Conservation (phyloP, 2,113 vertebrate genomes). For the Tautogolabrus adspersus region DNA sequence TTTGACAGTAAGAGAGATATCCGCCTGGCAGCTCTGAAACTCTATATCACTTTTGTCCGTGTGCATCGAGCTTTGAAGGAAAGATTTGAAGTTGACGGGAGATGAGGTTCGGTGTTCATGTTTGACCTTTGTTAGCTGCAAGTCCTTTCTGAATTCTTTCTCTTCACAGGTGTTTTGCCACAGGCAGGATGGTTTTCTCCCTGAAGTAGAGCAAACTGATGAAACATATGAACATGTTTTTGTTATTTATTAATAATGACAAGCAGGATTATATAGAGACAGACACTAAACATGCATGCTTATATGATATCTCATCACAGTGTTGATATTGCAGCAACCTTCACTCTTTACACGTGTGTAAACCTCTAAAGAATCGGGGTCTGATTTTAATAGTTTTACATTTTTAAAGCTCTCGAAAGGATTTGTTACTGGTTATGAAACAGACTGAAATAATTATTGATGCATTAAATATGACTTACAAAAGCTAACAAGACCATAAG, state of each 20-base stretch:
- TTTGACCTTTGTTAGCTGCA: constrained; percentile 14
- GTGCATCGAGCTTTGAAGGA: constrained; percentile 29
- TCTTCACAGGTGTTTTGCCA: constrained; percentile 43
- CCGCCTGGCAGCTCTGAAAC: background rate
- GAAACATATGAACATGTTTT: background rate
- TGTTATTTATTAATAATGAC: background rate
- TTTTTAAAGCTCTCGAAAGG: no score
- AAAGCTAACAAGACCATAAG: no score
- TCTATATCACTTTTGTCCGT: background rate
- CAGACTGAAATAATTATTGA: no score
- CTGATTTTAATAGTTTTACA: no score
- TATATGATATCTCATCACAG: no score
- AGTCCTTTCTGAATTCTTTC: constrained; percentile 36
- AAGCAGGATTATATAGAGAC: background rate
- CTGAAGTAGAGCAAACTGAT: constrained; percentile 8
- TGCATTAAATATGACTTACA: no score
- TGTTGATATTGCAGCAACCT: no score
- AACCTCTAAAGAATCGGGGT: no score
- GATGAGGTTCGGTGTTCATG: constrained; percentile 54
- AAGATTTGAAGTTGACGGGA: constrained; percentile 49
- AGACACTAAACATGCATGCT: background rate
- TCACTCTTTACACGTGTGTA: no score
- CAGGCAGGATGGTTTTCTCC: background rate
- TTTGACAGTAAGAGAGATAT: constrained; percentile 7
- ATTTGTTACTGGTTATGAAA: no score